Base-by-base conservation (phyloP, 2,888 invertebrate species). In the Amiota mariae region DNA sequence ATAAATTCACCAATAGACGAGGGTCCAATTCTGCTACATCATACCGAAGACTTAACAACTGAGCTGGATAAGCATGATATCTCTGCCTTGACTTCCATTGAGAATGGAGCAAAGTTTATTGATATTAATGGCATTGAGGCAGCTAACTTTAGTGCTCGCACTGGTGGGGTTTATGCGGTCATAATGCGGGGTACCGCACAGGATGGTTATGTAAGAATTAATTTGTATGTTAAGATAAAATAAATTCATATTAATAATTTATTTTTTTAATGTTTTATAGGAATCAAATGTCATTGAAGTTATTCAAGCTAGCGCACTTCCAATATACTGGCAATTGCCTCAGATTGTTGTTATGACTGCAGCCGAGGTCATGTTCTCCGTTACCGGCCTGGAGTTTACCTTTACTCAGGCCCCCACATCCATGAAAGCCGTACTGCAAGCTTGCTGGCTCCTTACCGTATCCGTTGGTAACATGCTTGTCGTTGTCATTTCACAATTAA, bases 351-450 rank as follows among this genome's bases (percentile, higher is more conserved):
- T 98, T 15, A 95, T 99, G 84, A 98, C 98, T 0, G 93, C 95
- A 84, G 98, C 94, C 0, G 99, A 99, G 90, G 95, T 99, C 59
- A 95, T 99, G 94, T 97, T 98, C 89, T 97, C 98, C 0, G 95
- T 99, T 46, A 98, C 98, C 0, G 98, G 98, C 0, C 91, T 99
- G 24, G 96, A 97, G 88, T 99, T 99, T 90, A 96, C 98, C 0
- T 99, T 97, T 90, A 96, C 98, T 0, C 97, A 97, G 91, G 97
- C 98, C 0, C 98, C 98, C 0, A 88, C 92, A 8, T 94, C 94
- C 77, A 98, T 99, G 98, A 99, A 98, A 90, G 96, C 98, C 0
- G 94, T 99, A 0, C 90, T 99, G 68, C 95, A 96, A 89, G 97
- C 98, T 0, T 93, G 94, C 13, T 99, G 98, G 97, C 91, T 98